Evolutionary conservation across 2,113 vertebrate genomes (phyloP).

Genomic region (Dermatemys mawii): DNA sequence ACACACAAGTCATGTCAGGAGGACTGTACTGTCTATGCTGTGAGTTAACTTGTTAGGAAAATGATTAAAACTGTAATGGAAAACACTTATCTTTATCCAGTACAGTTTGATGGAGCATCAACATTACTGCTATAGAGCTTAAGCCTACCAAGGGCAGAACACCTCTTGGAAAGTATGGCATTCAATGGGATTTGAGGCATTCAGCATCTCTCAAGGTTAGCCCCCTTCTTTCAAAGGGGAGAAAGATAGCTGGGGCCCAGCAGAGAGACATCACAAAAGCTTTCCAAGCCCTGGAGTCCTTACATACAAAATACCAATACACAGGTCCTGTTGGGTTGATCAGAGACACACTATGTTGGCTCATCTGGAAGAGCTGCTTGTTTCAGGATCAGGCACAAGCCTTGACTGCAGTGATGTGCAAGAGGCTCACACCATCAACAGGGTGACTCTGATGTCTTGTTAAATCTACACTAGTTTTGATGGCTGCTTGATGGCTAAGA

Average conservation of each 20-base stretch:
- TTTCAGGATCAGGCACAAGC: neutral
- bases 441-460: neutral
- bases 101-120: neutral
- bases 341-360: neutral
- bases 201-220: neutral
- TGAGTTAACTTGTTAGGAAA: neutral
- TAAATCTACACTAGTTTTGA: neutral
- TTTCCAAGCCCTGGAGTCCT: rapidly evolving
- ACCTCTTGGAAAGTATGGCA: neutral
- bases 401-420: neutral
- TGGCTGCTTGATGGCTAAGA: neutral
- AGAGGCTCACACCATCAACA: neutral
- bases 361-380: neutral
- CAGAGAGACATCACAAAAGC: rapidly evolving
- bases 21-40: neutral
- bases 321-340: neutral
- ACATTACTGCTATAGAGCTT: neutral
- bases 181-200: neutral
- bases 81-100: neutral
- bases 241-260: neutral
- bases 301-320: neutral
- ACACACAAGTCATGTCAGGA: neutral
- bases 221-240: neutral
- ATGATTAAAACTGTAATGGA: neutral
- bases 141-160: rapidly evolving